A percentile compares a stretch with the other conserved stretches of the same genome.
phyloP scores from a whole-genome alignment of 2,888 invertebrate genomes.

The Nomada hirtipes region DNA sequence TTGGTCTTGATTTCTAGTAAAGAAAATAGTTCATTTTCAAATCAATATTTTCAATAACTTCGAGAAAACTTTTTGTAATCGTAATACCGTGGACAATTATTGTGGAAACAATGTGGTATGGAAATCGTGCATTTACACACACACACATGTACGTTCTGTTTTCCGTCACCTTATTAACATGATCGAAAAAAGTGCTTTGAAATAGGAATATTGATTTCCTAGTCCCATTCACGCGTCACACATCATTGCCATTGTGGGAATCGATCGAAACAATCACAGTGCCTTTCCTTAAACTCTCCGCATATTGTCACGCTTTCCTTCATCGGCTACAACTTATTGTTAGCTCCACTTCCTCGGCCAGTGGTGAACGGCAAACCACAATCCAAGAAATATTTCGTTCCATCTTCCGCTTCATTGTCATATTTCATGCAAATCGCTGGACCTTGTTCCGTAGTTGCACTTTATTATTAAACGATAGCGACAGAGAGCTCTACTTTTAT shows the following conservation, averaged over 20 bases:
- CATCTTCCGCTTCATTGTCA: conserved; percentile 38
- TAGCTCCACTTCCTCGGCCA: conserved; percentile 1
- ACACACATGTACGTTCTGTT: background rate
- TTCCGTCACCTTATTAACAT: background rate
- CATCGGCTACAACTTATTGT: conserved; percentile 32
- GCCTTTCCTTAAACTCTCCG: conserved; percentile 21
- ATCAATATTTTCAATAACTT: too few relatives aligned
- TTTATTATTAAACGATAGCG: background rate
- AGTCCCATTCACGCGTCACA: conserved; percentile 37
- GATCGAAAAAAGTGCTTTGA: background rate
- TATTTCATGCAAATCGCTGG: conserved; percentile 7
- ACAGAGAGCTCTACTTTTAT: background rate
- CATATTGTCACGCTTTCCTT: conserved; percentile 58
- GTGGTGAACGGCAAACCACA: conserved; percentile 52
- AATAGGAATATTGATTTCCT: conserved; percentile 21
- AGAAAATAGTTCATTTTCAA: too few relatives aligned
- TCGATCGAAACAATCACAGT: conserved; percentile 39
- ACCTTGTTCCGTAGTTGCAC: conserved; percentile 6
- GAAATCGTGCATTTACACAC: background rate
- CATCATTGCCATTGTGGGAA: conserved; percentile 48
- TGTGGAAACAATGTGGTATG: background rate
- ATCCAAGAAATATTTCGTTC: conserved; percentile 44
- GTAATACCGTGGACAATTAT: background rate
- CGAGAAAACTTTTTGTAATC: too few relatives aligned
- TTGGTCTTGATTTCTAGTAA: too few relatives aligned